Percentiles rank a stretch among this genome's conserved stretches.
phyloP scores from a whole-genome alignment of 2,113 vertebrate species.

The Pituophis catenifer region DNA sequence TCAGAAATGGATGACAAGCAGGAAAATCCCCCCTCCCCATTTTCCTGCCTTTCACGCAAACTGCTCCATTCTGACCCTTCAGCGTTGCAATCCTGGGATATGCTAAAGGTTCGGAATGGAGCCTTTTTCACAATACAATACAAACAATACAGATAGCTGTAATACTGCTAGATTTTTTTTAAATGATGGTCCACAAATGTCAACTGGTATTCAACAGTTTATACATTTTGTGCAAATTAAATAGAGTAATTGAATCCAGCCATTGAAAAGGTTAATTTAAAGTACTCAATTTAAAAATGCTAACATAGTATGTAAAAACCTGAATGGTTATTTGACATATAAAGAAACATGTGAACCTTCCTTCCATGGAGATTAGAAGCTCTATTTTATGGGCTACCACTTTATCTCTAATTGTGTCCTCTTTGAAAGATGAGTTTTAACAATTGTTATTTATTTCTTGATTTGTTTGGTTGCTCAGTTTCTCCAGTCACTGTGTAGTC shows the following conservation, averaged over 20 bases:
- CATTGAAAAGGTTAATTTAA: not conserved
- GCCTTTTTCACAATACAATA: too few relatives aligned
- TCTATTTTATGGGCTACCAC: not conserved
- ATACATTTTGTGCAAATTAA: not conserved
- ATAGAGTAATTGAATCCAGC: not conserved
- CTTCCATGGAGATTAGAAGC: not conserved
- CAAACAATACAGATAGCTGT: not conserved
- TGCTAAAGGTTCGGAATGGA: too few relatives aligned
- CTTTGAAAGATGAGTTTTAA: not conserved
- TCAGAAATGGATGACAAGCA: too few relatives aligned
- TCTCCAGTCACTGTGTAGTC: not conserved
- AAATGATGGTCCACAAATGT: not conserved
- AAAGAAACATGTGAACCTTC: not conserved
- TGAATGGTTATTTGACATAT: not conserved
- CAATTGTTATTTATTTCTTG: not conserved
- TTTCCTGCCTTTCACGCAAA: too few relatives aligned
- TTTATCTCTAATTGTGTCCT: not conserved
- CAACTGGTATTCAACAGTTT: not conserved
- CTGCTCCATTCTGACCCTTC: too few relatives aligned
- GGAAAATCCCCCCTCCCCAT: too few relatives aligned
- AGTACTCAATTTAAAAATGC: not conserved
- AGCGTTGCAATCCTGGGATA: too few relatives aligned
- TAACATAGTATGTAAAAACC: not conserved
- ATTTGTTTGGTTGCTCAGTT: not conserved
- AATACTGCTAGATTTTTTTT: not conserved